Percentiles rank a stretch among this genome's conserved stretches.
Evolutionary conservation across 2,113 vertebrate species (phyloP).

Genomic region (Progne subis): DNA sequence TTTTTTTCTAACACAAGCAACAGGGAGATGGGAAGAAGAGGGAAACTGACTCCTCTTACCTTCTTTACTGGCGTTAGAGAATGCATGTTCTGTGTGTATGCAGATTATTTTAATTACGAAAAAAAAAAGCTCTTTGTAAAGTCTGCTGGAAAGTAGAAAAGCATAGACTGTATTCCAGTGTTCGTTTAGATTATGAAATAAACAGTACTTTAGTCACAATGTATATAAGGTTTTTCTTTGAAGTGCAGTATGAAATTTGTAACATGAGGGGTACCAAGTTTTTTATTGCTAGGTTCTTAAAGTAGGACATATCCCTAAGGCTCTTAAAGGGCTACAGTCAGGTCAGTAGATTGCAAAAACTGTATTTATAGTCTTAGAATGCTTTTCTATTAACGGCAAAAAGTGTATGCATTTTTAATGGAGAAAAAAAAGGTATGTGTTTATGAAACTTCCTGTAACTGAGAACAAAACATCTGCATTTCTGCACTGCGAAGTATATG

Average conservation of each 20-base stretch:
- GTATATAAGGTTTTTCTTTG: conserved; percentile 64
- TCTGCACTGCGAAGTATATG: conserved; percentile 43
- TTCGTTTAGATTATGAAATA: conserved; percentile 75
- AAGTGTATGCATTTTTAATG: conserved; percentile 2
- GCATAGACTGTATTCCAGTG: conserved; percentile 61
- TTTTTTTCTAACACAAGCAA: conserved; percentile 62
- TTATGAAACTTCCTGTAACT: neutral
- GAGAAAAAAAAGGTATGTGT: neutral
- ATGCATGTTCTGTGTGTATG: conserved; percentile 71
- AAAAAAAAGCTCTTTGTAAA: conserved; percentile 57
- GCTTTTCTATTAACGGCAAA: neutral
- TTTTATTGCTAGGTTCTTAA: conserved; percentile 27
- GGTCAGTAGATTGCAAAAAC: neutral
- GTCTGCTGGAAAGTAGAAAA: conserved; percentile 70
- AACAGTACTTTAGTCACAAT: conserved; percentile 60
- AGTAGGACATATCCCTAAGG: neutral
- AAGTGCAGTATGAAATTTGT: conserved; percentile 45
- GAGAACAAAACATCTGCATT: conserved; percentile 19
- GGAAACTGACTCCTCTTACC: conserved; percentile 62
- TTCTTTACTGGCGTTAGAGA: conserved; percentile 56
- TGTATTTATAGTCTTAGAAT: neutral
- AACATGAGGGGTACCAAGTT: conserved; percentile 39
- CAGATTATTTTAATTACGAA: conserved; percentile 57
- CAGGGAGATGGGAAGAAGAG: conserved; percentile 61
- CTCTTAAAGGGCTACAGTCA: conserved; percentile 1